Percentiles rank a stretch among this genome's conserved stretches.
phyloP scores from a whole-genome alignment of 2,888 invertebrate genomes.

The Leptinotarsa haldemani region DNA sequence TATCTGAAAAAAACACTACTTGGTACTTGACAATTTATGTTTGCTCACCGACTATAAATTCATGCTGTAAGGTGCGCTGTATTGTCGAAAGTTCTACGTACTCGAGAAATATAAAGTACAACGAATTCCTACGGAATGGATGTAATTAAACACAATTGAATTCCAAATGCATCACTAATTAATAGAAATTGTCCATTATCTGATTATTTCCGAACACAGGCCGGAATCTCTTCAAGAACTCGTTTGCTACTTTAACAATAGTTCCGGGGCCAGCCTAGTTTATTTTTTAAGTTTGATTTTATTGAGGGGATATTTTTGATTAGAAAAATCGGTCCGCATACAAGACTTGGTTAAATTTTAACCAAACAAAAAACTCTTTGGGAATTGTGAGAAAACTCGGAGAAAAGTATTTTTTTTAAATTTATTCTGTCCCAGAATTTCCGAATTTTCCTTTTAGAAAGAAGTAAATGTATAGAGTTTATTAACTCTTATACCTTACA shows the following conservation, averaged over 20 bases:
- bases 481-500: too few species aligned
- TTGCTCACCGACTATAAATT: not conserved
- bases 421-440: too few species aligned
- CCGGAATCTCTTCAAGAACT: not conserved
- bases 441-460: too few species aligned
- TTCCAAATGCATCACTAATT: not conserved
- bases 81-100: not conserved
- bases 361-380: too few species aligned
- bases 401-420: too few species aligned
- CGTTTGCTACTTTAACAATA: not conserved
- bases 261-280: not conserved
- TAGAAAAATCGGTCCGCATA: too few species aligned
- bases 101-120: not conserved
- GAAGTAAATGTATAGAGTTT: too few species aligned
- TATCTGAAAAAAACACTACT: not conserved
- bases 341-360: too few species aligned
- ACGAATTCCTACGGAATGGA: not conserved
- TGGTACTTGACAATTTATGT: not conserved
- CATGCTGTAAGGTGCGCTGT: not conserved
- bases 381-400: too few species aligned
- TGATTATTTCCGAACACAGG: not conserved
- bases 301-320: too few species aligned
- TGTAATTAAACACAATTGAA: not conserved
- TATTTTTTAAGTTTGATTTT: too few species aligned
- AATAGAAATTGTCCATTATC: conserved; percentile 5